phyloP scores from a whole-genome alignment of 1,140 invertebrate species.

The Bombus cullumanus region DNA sequence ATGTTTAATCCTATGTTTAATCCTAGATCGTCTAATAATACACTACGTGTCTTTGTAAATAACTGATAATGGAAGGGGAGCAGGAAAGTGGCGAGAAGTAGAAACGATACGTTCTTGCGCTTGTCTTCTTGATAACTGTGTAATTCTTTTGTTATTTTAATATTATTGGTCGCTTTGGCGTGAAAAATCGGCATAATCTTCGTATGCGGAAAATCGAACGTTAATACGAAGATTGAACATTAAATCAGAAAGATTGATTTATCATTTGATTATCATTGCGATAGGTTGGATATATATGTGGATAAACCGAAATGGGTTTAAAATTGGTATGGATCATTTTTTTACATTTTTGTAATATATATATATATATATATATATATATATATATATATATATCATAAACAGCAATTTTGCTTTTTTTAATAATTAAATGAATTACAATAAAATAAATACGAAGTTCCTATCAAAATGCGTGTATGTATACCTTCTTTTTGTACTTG shows the following conservation, averaged over 20 bases:
- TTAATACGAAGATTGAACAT: not conserved
- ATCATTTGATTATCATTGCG: not conserved
- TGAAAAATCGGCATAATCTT: not conserved
- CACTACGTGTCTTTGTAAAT: not conserved
- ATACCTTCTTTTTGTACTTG: not conserved
- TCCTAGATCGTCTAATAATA: not conserved
- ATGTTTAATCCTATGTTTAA: not conserved
- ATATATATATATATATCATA: not conserved
- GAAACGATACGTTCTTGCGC: not conserved
- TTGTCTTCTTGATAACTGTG: conserved; percentile 18
- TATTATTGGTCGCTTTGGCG: too few species aligned
- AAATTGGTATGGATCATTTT: not conserved
- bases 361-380: not conserved
- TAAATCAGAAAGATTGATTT: not conserved
- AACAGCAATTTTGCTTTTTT: not conserved
- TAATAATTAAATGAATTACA: not conserved
- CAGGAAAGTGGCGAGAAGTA: not conserved
- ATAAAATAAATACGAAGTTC: not conserved
- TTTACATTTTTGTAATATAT: not conserved
- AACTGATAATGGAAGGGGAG: conserved; percentile 3
- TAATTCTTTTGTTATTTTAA: not conserved
- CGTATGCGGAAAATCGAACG: not conserved
- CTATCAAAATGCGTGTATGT: not conserved
- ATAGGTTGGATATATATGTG: not conserved
- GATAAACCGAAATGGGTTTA: not conserved